Evolutionary conservation across 2,797 vertebrate genomes (phyloP), one percentile per base, ranked within the genome.

Genomic region (Ataeniobius toweri): DNA sequence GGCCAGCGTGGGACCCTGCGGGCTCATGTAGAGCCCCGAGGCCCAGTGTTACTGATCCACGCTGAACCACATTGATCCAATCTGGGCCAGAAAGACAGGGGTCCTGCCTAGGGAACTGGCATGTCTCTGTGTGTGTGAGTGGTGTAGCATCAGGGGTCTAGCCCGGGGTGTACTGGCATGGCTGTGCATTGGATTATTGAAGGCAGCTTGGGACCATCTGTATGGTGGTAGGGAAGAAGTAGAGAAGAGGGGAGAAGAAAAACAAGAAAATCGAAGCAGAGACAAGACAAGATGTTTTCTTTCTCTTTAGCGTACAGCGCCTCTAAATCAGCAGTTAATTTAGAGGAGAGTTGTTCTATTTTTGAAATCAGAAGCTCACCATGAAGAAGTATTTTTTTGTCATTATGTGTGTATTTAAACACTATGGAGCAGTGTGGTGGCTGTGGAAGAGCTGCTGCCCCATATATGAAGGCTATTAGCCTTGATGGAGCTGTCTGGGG

Each of bases 61-160:
- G 80, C 90, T 87, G 90, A 93, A 93, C 90, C 89, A 86, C 85
- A 89, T 85, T 86, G 89, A 88, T 92, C 87, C 90, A 92, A 93
- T 94, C 92, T 93, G 92, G 88, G 90, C 89, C 76, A 91, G 87
- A 82, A 90, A 90, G 92, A 91, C 91, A 92, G 91, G 88, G 92
- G 92, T 94, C 93, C 93, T 90, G 95, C 93, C 94, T 94, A 93
- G 93, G 93, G 94, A 95, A 88, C 94, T 95, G 94, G 95, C 94
- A 96, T 74, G 89, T 84, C 80, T 86, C 46, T 70, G 73, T 89
- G 85, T 88, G 90, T 86, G 88, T 83, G 91, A 80, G 90, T 88
- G 75, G 89, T 80, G 88, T 87, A 90, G 89, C 91, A 93, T 93
- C 91, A 92, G 93, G 92, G 91, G 87, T 94, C 87, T 94, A 92